Evolutionary conservation across 2,797 vertebrate species (phyloP).

Genomic region (Melopsittacus undulatus): DNA sequence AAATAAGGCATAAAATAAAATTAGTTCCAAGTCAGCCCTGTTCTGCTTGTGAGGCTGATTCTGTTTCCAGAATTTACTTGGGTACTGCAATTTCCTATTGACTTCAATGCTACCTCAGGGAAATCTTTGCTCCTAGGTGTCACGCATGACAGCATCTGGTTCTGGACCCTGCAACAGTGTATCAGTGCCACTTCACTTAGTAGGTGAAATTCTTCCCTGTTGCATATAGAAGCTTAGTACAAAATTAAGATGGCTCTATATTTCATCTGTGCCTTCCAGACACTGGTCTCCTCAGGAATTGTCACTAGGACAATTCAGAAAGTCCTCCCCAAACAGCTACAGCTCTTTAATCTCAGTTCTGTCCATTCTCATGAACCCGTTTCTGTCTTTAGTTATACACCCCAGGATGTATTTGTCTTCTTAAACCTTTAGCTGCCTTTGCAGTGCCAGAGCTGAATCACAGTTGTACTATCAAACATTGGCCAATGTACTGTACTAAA

Average conservation of each 20-base stretch:
- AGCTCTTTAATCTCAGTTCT: neutral
- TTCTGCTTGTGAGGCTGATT: neutral
- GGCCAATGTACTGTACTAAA: neutral
- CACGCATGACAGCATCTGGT: rapidly evolving
- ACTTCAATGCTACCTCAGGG: neutral
- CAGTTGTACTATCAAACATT: neutral
- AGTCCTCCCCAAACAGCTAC: neutral
- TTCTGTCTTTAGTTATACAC: neutral
- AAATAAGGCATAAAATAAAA: constrained; percentile 5
- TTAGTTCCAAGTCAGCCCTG: neutral
- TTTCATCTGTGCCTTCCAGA: neutral
- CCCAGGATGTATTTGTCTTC: neutral
- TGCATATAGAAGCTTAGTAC: neutral
- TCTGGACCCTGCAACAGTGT: neutral
- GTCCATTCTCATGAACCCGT: neutral
- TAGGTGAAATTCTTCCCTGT: neutral
- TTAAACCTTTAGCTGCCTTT: neutral
- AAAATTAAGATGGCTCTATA: neutral
- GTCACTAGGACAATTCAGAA: neutral
- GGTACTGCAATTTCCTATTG: neutral
- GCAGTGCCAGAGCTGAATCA: neutral
- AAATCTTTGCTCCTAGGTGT: neutral
- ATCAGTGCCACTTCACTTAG: neutral
- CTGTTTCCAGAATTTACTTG: neutral
- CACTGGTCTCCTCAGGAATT: neutral